Evolutionary conservation across 2,888 invertebrate species (phyloP), one percentile per base, ranked within the genome.

Genomic region (Torymus texanus): DNA sequence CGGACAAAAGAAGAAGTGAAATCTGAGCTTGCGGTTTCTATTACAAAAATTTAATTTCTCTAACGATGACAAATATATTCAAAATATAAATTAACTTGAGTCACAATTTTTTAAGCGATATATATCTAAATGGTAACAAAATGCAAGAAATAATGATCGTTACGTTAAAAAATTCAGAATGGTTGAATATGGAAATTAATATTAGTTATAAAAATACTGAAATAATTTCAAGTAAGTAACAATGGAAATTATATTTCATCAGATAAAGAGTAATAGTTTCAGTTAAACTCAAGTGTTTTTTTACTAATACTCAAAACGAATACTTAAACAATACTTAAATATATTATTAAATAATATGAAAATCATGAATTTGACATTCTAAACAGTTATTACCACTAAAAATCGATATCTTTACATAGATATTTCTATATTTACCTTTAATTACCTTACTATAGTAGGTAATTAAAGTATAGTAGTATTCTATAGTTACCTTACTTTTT

Each of bases 141-240:
- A 2, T 14, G n/a, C 13, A 56, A 10, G 14, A 56, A 16, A 5
- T 8, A n/a, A 56, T 8, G 16, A 56, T n/a, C 14, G 16, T 56
- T 56, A 2, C 5, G n/a, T n/a, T 2, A 56, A 56, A 56, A 16
- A 56, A 56, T 56, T 56, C 56, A n/a, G 56, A 13, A n/a, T 56
- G 56, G 56, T 16, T 56, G 8, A n/a, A 56, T 56, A n/a, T n/a
- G n/a, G 56, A 56, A n/a, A 58, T 58, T n/a, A 5, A 14, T 58
- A n/a, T 58, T 58, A 58, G n/a, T 16, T 58, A n/a, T 16, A n/a
- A 16, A 58, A 16, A 58, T 58, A 16, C n/a, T 58, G 56, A 13
- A 14, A 58, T n/a, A n/a, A n/a, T 16, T 58, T 58, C 56, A n/a
- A 8, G 56, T 58, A 58, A 58, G 56, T 58, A 58, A n/a, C n/a